phyloP scores from a whole-genome alignment of 2,113 vertebrate genomes.

The Salvelinus fontinalis region DNA sequence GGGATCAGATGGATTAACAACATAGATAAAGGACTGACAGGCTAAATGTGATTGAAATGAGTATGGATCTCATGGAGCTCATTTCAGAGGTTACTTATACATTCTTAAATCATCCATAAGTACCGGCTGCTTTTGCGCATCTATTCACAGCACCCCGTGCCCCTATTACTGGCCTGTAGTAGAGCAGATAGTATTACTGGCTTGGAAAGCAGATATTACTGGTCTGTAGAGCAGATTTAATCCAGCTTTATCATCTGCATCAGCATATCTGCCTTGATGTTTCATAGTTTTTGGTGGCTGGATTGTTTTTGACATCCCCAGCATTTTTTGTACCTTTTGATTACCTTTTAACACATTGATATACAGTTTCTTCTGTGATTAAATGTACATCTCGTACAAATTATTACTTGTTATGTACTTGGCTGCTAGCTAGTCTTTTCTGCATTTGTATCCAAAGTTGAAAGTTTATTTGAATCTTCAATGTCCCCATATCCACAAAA shows the following conservation, averaged over 20 bases:
- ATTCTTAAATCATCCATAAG: not conserved
- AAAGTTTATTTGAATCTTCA: not conserved
- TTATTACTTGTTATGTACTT: too few species aligned
- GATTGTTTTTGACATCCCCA: too few species aligned
- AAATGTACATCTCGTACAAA: too few species aligned
- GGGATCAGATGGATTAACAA: not conserved
- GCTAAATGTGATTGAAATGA: constrained; percentile 1
- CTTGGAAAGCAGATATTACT: too few species aligned
- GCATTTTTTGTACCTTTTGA: too few species aligned
- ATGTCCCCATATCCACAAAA: not conserved
- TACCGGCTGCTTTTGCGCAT: not conserved
- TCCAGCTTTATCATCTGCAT: not conserved
- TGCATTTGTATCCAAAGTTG: not conserved
- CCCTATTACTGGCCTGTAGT: not conserved
- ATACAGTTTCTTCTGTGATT: too few species aligned
- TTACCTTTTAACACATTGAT: too few species aligned
- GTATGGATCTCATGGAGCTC: not conserved
- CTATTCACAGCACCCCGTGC: not conserved
- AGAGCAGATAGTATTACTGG: not conserved
- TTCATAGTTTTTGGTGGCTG: too few species aligned
- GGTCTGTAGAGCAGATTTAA: not conserved
- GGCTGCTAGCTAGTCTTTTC: not conserved
- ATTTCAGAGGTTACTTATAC: not conserved
- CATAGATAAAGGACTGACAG: not conserved
- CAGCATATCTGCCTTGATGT: not conserved